phyloP scores from a whole-genome alignment of 2,113 vertebrate genomes.

The Gorsachius goisagi region DNA sequence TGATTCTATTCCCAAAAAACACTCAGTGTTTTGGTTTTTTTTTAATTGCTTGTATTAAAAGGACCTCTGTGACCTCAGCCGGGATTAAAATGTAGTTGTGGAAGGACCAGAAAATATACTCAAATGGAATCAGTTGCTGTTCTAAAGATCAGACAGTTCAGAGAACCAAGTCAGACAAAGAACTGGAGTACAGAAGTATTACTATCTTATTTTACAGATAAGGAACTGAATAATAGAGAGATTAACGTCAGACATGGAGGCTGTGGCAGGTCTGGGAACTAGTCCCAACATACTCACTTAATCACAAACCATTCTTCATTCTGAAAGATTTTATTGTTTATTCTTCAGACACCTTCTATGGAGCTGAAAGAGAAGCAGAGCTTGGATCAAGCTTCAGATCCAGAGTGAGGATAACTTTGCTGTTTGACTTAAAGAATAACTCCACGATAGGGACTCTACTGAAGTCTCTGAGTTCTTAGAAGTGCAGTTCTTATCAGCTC shows the following conservation, averaged over 20 bases:
- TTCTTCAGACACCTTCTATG: neutral
- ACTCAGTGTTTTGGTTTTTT: neutral
- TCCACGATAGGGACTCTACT: neutral
- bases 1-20: neutral
- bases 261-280: neutral
- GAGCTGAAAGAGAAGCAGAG: neutral
- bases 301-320: neutral
- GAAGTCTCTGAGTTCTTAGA: neutral
- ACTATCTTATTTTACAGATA: slow-evolving; percentile 1
- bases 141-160: neutral
- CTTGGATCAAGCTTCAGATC: neutral
- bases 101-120: neutral
- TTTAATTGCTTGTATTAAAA: neutral
- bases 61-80: neutral
- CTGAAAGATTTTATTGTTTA: slow-evolving; percentile 24
- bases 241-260: neutral
- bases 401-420: neutral
- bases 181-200: neutral
- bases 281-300: neutral
- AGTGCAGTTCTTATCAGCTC: neutral
- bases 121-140: neutral
- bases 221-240: neutral
- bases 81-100: neutral
- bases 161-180: neutral
- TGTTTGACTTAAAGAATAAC: neutral